Evolutionary conservation across 1,140 invertebrate species (phyloP), one percentile per base, ranked within the genome.

Genomic region (Bombus superbus): DNA sequence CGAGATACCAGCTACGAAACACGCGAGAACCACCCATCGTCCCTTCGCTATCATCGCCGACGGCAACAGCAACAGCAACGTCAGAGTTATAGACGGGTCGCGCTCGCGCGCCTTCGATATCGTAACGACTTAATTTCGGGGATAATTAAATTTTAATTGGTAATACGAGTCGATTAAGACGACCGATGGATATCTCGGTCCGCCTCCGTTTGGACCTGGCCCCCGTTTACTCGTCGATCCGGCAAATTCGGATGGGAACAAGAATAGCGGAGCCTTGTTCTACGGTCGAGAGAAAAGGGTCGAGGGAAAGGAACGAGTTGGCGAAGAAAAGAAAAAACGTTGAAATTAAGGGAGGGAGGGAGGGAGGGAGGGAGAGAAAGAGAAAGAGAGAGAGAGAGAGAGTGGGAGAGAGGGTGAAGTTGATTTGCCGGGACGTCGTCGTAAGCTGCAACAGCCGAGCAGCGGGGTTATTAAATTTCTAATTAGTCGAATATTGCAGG

Each of bases 111-210:
- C 57, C 72, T 81, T 86, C 78, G 76, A 86, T 80, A 69, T 92
- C 89, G 84, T 90, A 81, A 91, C 87, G 88, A 92, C 91, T 93
- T 91, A 87, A 92, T 92, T 92, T 88, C 83, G 75, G 73, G 47
- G 88, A 88, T 92, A 91, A 93, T 94, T 93, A 93, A 93, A 93
- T 93, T 93, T 94, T 94, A 94, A 94, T 94, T 94, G 93, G 92
- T 91, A 93, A 93, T 92, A 91, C 90, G 91, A 93, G 90, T 90
- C 90, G 92, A 93, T 94, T 92, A 93, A 92, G 91, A 91, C 82
- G 72, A 76, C 79, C 83, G 86, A 85, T 87, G 88, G 80, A 78
- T 88, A 89, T 90, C 87, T 88, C 68, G 72, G 64, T 81, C 62
- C 71, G 84, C 89, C 81, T 79, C 72, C 85, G 69, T 40, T 71